Evolutionary conservation across 2,888 invertebrate genomes (phyloP), one percentile per base, ranked within the genome.

Genomic region (Anagyrus pseudococci): DNA sequence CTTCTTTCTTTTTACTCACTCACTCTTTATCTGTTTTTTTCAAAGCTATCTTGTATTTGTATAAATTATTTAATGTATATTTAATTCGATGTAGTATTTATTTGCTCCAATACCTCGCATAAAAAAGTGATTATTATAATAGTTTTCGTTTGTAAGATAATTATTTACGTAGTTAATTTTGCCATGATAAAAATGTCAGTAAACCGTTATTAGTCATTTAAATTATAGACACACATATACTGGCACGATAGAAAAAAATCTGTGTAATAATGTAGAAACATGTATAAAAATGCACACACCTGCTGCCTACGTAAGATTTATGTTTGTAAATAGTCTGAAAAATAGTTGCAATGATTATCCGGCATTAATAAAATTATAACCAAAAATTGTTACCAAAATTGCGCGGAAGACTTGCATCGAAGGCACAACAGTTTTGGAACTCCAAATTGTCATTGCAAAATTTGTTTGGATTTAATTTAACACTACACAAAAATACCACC

Each of bases 21-120:
- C 15, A 13, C 13, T 55, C 33, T 55, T 44, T 46, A 17, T 58
- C 33, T 53, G 26, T n/a, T 49, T 56, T 41, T 37, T 25, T 53
- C 22, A 17, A 37, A 43, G 53, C 13, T 62, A 25, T 40, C 37
- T 53, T 58, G 13, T 44, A n/a, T n/a, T n/a, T n/a, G n/a, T n/a
- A n/a, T n/a, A n/a, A 52, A 26, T 37, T 25, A 33, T 25, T 47
- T 19, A 49, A 44, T 22, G 8, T 54, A 15, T 40, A 1, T 50
- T 58, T 57, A 57, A 13, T 63, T 55, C 44, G n/a, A 53, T 4
- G 40, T 62, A 57, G 53, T 29, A 22, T 50, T 60, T 25, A 53
- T 66, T 66, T 49, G 50, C 62, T 59, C 26, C 46, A 22, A 46
- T 52, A 52, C 58, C 50, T 64, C 56, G 56, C 64, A 52, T 40